These are phyloP conservation scores for Erebia palarica DNA, from an alignment of 2,888 invertebrate species.

Conservation along the genomic window DNA sequence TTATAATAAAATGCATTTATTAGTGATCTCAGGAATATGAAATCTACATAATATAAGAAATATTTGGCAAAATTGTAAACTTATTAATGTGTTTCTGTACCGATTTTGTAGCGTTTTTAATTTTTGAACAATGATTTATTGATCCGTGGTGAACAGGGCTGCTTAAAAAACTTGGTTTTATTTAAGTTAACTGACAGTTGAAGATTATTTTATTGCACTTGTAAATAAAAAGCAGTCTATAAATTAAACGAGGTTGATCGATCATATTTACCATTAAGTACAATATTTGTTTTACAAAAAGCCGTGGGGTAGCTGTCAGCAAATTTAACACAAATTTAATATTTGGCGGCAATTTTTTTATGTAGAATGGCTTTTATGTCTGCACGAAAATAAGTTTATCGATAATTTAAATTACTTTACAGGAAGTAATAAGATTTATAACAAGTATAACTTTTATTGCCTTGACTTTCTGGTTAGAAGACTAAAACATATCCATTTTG, in stretches of 20 bases:
- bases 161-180: conserved; percentile 23
- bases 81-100: conserved; percentile 42
- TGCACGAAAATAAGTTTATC: neutral
- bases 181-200: conserved; percentile 7
- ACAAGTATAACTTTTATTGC: too few relatives aligned
- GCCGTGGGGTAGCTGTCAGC: neutral
- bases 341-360: too few relatives aligned
- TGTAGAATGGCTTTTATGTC: neutral
- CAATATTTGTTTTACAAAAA: too few relatives aligned
- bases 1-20: conserved; percentile 69
- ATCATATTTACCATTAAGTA: neutral
- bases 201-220: conserved; percentile 20
- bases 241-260: conserved; percentile 27
- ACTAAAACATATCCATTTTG: too few relatives aligned
- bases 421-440: neutral
- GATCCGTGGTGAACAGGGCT: conserved; percentile 17
- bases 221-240: conserved; percentile 32
- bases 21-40: conserved; percentile 73
- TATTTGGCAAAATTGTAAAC: conserved; percentile 46
- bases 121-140: conserved; percentile 28
- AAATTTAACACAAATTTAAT: neutral
- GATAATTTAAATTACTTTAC: neutral
- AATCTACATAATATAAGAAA: conserved; percentile 47
- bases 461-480: too few relatives aligned
- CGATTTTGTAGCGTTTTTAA: conserved; percentile 42